These are phyloP conservation scores for Egretta garzetta DNA, from an alignment of 2,113 vertebrate species.

Conservation along the genomic window DNA sequence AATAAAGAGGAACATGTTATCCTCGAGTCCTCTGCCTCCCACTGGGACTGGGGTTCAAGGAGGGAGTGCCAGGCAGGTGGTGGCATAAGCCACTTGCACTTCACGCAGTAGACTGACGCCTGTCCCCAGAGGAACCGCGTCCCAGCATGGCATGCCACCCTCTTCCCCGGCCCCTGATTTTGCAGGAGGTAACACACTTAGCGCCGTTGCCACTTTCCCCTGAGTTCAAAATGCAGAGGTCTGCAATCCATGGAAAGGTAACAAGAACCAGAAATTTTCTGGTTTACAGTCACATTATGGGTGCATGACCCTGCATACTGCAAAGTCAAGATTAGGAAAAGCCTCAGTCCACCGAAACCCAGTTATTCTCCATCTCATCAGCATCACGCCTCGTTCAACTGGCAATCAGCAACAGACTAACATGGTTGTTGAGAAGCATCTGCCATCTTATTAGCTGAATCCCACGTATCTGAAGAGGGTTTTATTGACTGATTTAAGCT, in stretches of 20 bases:
- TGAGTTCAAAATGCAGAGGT: neutral
- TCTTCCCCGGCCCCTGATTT: neutral
- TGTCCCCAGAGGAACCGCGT: accelerated
- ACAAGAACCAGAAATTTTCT: neutral
- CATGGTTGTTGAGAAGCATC: neutral
- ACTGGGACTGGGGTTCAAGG: neutral
- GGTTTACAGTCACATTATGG: neutral
- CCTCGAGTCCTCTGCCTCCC: neutral
- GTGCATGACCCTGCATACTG: neutral
- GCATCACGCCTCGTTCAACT: neutral
- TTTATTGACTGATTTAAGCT: neutral
- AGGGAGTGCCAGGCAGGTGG: neutral
- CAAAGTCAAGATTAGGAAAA: neutral
- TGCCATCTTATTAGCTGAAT: neutral
- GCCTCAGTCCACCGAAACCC: neutral
- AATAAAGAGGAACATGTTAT: neutral
- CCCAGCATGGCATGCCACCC: neutral
- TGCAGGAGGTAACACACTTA: neutral
- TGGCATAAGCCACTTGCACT: neutral
- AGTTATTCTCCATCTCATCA: neutral
- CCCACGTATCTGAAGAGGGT: neutral
- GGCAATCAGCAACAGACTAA: neutral
- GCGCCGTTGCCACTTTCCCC: neutral
- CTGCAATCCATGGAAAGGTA: neutral
- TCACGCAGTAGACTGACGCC: accelerated